Base-by-base conservation (phyloP, 2,113 vertebrate genomes). In the Passer montanus region DNA sequence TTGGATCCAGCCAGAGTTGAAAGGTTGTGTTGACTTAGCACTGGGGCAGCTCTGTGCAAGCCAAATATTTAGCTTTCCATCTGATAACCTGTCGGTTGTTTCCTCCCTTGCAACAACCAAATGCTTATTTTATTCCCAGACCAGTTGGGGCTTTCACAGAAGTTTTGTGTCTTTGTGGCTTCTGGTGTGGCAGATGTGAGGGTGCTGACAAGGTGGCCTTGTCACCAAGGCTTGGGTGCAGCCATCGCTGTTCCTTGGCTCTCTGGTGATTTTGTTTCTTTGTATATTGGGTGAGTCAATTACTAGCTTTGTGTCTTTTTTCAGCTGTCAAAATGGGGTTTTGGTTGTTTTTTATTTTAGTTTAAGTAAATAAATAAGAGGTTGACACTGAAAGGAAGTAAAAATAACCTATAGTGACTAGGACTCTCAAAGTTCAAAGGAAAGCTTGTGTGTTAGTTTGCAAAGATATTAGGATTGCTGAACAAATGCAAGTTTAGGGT, bases 31-130 rank as follows among this genome's bases (percentile, higher is more conserved):
- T 97, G 94, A 94, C 77, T 89, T 94, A 94, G 93, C 14, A 4
- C 64, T 15, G 28, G 81, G 89, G 49, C 87, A 89, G 82, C 69
- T 82, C 89, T 66, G 50, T 2, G 3, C 41, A 92, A 94, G 88
- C 90, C 84, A 96, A 95, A 96, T 97, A 94, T 97, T 97, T 96
- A 84, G 86, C 74, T 96, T 96, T 93, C 95, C 84, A 94, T 89
- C 83, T 87, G 94, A 93, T 96, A 96, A 90, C 86, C 64, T 75
- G 52, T 56, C 0, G 1, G 86, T 93, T 69, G 47, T 90, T 96
- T 96, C 83, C 84, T 90, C 49, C 27, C 52, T 83, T 0, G 1
- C 64, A 87, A 73, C 66, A 52, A 73, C 47, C 31, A 37, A 82
- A 76, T 49, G 81, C 52, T 72, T 58, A 43, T 78, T 72, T 91